Evolutionary conservation across 2,888 invertebrate species (phyloP).

Genomic region (Scelioninae gen. 1): DNA sequence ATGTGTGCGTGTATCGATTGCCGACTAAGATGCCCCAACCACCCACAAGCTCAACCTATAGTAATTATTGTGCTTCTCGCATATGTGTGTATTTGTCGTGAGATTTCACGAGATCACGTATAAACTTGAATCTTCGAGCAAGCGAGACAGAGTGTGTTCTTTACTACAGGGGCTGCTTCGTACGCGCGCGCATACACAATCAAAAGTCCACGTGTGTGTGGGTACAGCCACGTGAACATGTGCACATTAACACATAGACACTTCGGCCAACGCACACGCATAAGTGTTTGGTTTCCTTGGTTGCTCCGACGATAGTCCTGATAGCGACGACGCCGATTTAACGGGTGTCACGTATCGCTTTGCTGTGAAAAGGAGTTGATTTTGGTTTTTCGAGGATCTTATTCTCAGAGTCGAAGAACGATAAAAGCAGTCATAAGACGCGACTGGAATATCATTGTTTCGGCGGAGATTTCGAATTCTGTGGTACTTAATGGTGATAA

Average conservation of each 20-base stretch:
- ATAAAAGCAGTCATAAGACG: constrained; percentile 37
- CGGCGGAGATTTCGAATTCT: constrained; percentile 21
- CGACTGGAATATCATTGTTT: constrained; percentile 45
- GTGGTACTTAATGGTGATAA: constrained; percentile 11
- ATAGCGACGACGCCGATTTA: constrained; percentile 76
- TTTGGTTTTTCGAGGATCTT: constrained; percentile 23
- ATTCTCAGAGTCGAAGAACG: background rate
- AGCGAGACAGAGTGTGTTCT: constrained; percentile 46
- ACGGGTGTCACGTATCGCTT: constrained; percentile 79
- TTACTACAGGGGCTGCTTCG: constrained; percentile 43
- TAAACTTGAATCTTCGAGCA: constrained; percentile 66
- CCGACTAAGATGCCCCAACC: constrained; percentile 80
- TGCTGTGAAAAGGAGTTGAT: constrained; percentile 36
- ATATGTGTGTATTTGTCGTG: constrained; percentile 82
- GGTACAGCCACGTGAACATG: constrained; percentile 35
- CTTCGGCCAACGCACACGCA: constrained; percentile 61
- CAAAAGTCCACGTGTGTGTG: constrained; percentile 2
- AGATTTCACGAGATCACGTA: constrained; percentile 79
- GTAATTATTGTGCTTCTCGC: constrained; percentile 82
- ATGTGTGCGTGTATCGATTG: constrained; percentile 83
- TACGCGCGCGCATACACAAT: constrained; percentile 34
- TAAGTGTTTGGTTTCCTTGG: constrained; percentile 77
- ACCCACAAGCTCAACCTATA: constrained; percentile 76
- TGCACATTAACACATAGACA: constrained; percentile 48
- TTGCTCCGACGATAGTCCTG: constrained; percentile 79